Conservation (phyloP, 2,888 invertebrate species). For the Drosophila ustulata region DNA sequence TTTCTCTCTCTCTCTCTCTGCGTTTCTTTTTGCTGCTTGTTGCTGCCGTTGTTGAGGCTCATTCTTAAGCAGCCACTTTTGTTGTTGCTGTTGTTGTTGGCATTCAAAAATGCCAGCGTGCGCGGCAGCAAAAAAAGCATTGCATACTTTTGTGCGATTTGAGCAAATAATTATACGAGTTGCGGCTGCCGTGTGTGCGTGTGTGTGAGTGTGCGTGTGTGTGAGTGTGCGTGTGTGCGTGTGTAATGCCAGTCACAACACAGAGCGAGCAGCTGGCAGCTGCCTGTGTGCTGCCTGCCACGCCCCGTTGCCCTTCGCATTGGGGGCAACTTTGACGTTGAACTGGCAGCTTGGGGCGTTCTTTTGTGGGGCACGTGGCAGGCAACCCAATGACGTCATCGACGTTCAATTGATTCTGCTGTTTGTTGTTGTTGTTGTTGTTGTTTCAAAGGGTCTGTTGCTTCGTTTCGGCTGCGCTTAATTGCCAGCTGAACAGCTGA, state of each 20-base stretch:
- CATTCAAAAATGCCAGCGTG: constrained; percentile 36
- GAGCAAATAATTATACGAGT: constrained; percentile 66
- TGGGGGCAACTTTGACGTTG: constrained; percentile 43
- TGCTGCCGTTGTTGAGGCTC: constrained; percentile 6
- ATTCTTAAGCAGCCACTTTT: constrained; percentile 24
- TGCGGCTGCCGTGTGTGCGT: constrained; percentile 15
- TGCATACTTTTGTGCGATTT: constrained; percentile 70
- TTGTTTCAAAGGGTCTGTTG: constrained; percentile 20
- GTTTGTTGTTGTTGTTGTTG: constrained; percentile 11
- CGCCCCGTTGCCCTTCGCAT: constrained; percentile 41
- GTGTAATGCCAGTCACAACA: constrained; percentile 35
- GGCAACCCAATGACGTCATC: constrained; percentile 36
- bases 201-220: not conserved
- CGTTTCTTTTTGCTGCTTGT: not conserved
- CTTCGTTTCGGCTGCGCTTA: constrained; percentile 15
- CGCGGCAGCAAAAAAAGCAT: constrained; percentile 30
- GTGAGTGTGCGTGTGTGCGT: constrained; percentile 24
- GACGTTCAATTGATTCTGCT: constrained; percentile 32
- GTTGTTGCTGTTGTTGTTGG: constrained; percentile 15
- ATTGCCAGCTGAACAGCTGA: constrained; percentile 23
- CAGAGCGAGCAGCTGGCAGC: constrained; percentile 29
- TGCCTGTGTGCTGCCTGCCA: constrained; percentile 27
- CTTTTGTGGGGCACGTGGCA: constrained; percentile 35
- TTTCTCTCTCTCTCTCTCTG: not conserved
- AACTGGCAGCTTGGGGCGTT: constrained; percentile 28